Evolutionary conservation across 2,797 vertebrate genomes (phyloP).

Genomic region (Gallinago solitaria): DNA sequence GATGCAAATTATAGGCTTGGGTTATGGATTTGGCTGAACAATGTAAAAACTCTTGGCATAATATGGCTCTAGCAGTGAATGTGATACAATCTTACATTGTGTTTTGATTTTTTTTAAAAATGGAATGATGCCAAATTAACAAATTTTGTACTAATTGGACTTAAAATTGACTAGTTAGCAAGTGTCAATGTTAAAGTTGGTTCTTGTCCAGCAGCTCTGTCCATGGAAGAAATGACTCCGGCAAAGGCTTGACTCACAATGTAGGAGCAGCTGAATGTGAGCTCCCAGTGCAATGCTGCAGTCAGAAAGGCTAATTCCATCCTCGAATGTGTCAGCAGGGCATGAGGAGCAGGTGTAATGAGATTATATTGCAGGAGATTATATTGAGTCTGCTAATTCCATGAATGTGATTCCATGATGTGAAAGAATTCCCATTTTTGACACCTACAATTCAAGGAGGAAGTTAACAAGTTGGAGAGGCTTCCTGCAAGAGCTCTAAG

Average conservation of each 20-base stretch:
- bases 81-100: neutral
- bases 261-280: neutral
- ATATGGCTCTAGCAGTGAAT: neutral
- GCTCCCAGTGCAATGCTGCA: neutral
- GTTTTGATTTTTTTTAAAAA: neutral
- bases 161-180: neutral
- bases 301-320: slow-evolving; percentile 3
- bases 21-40: slow-evolving; percentile 16
- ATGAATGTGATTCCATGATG: neutral
- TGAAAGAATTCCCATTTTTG: neutral
- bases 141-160: neutral
- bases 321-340: neutral
- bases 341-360: neutral
- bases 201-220: neutral
- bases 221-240: neutral
- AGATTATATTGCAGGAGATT: slow-evolving; percentile 25
- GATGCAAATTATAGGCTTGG: neutral
- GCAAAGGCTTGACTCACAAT: neutral
- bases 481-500: neutral
- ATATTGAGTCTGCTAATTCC: neutral
- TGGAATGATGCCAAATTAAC: neutral
- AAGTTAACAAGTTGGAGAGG: neutral
- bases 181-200: neutral
- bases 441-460: neutral
- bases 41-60: neutral